Evolutionary conservation across 2,888 invertebrate genomes (phyloP), one percentile per base, ranked within the genome.

Genomic region (Zygogramma bicolorata): DNA sequence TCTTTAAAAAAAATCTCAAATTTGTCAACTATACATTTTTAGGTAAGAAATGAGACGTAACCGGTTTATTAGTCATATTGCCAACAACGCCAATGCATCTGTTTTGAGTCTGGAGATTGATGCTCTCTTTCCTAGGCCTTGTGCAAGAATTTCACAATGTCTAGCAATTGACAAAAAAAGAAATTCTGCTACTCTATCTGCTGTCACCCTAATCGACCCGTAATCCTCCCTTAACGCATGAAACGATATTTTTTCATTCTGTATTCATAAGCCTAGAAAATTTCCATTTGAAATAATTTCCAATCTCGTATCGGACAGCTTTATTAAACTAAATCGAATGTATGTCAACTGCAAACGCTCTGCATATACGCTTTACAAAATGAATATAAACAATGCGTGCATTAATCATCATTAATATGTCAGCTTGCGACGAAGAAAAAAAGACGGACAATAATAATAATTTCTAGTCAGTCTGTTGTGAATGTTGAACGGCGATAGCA

Each of bases 401-500:
- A 63, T 63, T 63, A 63, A 63, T 46, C 63, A 46, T 46, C 63
- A 63, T 63, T 46, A 63, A 63, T 46, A 22, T 46, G 63, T 63
- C 63, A 29, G 46, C 46, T 18, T 68, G 65, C 65, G 66, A 69
- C 66, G 66, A 73, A 73, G 69, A 72, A 68, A 62, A 65, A n/a
- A 65, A 65, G 65, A 61, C 69, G 65, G 66, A 73, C 69, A 69
- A 69, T 73, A 69, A 73, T 68, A 70, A 53, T 53, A 53, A 53
- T 73, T 72, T 68, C 62, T 61, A 40, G 57, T 61, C 34, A 34
- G 60, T 69, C 27, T 61, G 57, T 57, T 66, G 73, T 73, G 61
- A 69, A 73, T 73, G 73, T 69, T 69, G 61, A 69, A 69, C 68
- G 68, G 68, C 61, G 72, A 72, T 72, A 72, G 65, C 38, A 68